Evolutionary conservation across 1,140 invertebrate genomes (phyloP).

Genomic region (Drosophila repletoides): DNA sequence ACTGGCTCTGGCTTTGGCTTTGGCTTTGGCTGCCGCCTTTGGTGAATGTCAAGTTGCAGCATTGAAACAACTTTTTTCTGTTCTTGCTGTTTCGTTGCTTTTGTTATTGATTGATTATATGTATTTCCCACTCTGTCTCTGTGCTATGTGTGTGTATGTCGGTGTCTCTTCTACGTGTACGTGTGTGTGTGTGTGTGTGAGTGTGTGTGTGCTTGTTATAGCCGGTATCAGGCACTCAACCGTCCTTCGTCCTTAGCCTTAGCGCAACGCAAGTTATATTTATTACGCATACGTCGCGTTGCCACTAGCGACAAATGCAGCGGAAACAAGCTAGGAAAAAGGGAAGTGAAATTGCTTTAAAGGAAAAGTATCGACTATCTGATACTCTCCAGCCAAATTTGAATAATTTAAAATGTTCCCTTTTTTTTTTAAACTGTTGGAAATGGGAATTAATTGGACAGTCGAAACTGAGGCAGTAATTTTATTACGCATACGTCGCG

Average conservation of each 20-base stretch:
- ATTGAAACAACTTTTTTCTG: slow-evolving; percentile 53
- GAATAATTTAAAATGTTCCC: too few relatives aligned
- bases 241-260: slow-evolving; percentile 74
- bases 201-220: slow-evolving; percentile 3
- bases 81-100: slow-evolving; percentile 24
- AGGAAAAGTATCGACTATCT: background rate
- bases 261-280: slow-evolving; percentile 51
- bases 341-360: background rate
- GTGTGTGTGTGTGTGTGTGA: background rate
- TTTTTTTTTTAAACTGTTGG: too few relatives aligned
- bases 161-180: too few relatives aligned
- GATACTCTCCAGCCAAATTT: too few relatives aligned
- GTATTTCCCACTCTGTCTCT: slow-evolving; percentile 1
- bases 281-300: slow-evolving; percentile 75
- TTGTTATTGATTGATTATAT: slow-evolving; percentile 66
- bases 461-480: too few relatives aligned
- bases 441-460: too few relatives aligned
- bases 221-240: slow-evolving; percentile 53
- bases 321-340: background rate
- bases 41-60: slow-evolving; percentile 75
- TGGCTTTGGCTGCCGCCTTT: slow-evolving; percentile 48
- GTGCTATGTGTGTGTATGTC: background rate
- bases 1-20: slow-evolving; percentile 34
- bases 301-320: slow-evolving; percentile 29
- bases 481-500: slow-evolving; percentile 75